A percentile compares a stretch with the other conserved stretches of the same genome.
Conservation (phyloP, 2,888 invertebrate species). For the Hedychridium roseum region DNA sequence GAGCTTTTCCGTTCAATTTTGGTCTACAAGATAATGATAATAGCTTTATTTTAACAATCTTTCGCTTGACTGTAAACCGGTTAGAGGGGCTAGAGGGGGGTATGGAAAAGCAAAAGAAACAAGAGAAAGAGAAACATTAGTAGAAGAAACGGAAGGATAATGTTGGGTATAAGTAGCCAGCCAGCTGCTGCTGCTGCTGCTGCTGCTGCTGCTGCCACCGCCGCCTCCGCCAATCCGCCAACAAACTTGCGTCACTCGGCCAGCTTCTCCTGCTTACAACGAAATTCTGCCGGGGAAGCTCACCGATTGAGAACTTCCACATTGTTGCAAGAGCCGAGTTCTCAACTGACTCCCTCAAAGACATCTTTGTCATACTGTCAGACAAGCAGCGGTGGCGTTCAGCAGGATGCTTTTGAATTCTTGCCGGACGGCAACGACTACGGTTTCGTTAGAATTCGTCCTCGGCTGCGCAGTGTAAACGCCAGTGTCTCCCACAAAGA, state of each 20-base stretch:
- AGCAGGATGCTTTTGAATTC: slow-evolving; percentile 27
- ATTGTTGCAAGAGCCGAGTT: slow-evolving; percentile 58
- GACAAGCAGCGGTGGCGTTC: slow-evolving; percentile 18
- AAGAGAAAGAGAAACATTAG: slow-evolving; percentile 1
- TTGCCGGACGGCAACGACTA: slow-evolving; percentile 56
- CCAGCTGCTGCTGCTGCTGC: slow-evolving; percentile 11
- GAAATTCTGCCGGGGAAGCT: slow-evolving; percentile 53
- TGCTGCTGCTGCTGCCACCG: slow-evolving; percentile 17
- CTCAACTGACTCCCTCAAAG: slow-evolving; percentile 30
- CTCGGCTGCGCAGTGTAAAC: slow-evolving; percentile 55
- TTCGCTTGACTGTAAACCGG: no score
- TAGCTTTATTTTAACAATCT: no score
- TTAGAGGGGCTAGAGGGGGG: slow-evolving; percentile 4
- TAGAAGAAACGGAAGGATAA: neutral
- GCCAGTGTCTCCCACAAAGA: slow-evolving; percentile 53
- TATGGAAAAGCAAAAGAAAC: slow-evolving; percentile 10
- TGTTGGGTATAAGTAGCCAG: slow-evolving; percentile 3
- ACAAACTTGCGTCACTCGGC: slow-evolving; percentile 64
- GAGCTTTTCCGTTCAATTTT: no score
- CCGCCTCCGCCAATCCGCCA: slow-evolving; percentile 48
- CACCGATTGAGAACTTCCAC: slow-evolving; percentile 63
- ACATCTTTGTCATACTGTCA: slow-evolving; percentile 7
- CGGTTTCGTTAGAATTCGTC: slow-evolving; percentile 56
- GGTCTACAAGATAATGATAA: no score
- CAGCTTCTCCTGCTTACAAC: slow-evolving; percentile 65